These are phyloP conservation scores for Oreotrochilus melanogaster DNA, from an alignment of 2,113 vertebrate genomes.

Conservation along the genomic window DNA sequence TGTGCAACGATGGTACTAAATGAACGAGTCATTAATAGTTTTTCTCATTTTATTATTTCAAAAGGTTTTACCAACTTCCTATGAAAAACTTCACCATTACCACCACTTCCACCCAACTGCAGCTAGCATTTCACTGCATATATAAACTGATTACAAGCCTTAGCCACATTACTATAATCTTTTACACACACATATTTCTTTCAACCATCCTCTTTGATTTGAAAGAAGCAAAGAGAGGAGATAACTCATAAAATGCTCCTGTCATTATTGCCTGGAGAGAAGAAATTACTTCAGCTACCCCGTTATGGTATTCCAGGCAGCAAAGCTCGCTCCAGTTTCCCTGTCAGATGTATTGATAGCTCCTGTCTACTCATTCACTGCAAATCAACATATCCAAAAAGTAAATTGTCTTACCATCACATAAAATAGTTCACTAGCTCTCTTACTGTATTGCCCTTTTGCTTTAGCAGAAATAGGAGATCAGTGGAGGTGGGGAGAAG, in stretches of 20 bases:
- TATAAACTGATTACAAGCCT: not conserved
- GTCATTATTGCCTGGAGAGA: not conserved
- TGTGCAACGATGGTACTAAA: not conserved
- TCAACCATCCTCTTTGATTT: constrained; percentile 19
- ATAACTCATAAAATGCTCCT: constrained; percentile 9
- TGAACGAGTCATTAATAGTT: not conserved
- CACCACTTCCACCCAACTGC: not conserved
- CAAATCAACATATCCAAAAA: constrained; percentile 8
- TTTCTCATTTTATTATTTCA: not conserved
- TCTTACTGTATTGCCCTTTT: not conserved
- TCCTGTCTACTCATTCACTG: not conserved
- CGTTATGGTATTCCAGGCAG: not conserved
- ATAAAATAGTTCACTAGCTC: not conserved
- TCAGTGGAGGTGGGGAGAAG: not conserved
- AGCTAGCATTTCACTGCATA: not conserved
- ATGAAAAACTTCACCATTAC: not conserved
- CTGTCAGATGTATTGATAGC: not conserved
- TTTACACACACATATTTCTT: constrained; percentile 1
- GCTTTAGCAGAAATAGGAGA: not conserved
- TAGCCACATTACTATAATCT: constrained; percentile 3
- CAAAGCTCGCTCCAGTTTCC: not conserved
- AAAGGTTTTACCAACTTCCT: not conserved
- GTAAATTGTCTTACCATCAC: not conserved
- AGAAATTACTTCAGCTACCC: constrained; percentile 16
- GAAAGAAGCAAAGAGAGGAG: constrained; percentile 5